These are phyloP conservation scores for Conus ventricosus DNA, from an alignment of 1,140 invertebrate genomes.

Conservation along the genomic window DNA sequence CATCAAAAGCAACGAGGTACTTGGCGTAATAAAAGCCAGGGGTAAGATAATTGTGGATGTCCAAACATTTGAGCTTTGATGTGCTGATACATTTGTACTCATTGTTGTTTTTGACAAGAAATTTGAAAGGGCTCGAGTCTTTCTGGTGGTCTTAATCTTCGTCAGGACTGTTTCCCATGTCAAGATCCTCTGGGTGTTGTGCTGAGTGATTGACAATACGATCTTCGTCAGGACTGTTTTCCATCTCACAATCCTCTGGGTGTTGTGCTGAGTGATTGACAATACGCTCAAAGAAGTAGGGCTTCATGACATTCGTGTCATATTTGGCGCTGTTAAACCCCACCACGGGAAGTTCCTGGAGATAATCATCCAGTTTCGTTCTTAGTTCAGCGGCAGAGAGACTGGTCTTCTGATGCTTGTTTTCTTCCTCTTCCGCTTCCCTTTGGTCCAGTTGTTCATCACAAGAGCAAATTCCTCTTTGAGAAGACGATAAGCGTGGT, in stretches of 20 bases:
- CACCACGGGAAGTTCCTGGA: constrained; percentile 24
- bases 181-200: not conserved
- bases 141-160: no score
- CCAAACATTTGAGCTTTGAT: not conserved
- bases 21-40: no score
- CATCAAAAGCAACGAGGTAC: no score
- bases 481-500: not conserved
- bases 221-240: not conserved
- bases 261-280: constrained; percentile 36
- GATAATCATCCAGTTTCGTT: constrained; percentile 16
- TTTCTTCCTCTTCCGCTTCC: not conserved
- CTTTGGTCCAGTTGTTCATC: not conserved
- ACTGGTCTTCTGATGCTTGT: not conserved
- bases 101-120: no score
- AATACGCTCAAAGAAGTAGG: no score
- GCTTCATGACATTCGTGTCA: no score
- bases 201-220: no score
- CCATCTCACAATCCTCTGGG: not conserved
- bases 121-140: no score
- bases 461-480: not conserved
- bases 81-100: not conserved
- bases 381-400: not conserved
- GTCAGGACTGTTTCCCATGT: no score
- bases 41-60: no score
- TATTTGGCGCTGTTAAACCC: no score